A percentile compares a stretch with the other conserved stretches of the same genome.
phyloP scores from a whole-genome alignment of 2,797 vertebrate species.

The Tarsius wallacei region DNA sequence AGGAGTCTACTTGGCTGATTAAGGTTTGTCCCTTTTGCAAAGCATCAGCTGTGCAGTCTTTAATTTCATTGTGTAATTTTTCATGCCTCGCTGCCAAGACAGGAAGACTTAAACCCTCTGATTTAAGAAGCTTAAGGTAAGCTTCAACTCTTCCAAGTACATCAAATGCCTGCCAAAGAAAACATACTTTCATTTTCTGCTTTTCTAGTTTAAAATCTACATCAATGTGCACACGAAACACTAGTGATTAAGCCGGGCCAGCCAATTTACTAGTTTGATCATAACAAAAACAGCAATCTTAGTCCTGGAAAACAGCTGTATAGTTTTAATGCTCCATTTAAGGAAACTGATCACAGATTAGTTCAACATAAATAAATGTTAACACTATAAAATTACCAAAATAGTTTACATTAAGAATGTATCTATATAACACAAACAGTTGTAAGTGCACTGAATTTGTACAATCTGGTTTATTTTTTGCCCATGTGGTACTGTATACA shows the following conservation, averaged over 20 bases:
- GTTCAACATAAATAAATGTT: conserved; percentile 25
- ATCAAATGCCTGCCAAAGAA: conserved; percentile 91
- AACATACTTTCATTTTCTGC: conserved; percentile 80
- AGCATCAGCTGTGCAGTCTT: conserved; percentile 88
- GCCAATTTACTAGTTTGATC: conserved; percentile 68
- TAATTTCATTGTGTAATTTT: conserved; percentile 90
- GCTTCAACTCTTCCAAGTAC: conserved; percentile 91
- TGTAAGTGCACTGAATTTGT: neutral
- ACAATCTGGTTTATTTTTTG: conserved; percentile 19
- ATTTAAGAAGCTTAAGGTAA: conserved; percentile 90
- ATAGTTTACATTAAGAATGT: conserved; percentile 27
- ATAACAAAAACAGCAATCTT: conserved; percentile 3
- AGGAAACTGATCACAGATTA: conserved; percentile 36
- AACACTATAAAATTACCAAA: conserved; percentile 45
- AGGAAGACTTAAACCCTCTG: conserved; percentile 88
- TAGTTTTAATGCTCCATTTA: conserved; percentile 5
- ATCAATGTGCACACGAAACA: conserved; percentile 38
- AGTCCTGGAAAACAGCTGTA: conserved; percentile 64
- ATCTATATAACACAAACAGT: neutral
- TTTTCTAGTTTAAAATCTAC: conserved; percentile 76
- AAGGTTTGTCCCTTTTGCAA: conserved; percentile 92
- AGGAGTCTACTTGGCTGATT: conserved; percentile 89
- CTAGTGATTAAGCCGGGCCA: conserved; percentile 60
- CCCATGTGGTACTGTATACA: neutral
- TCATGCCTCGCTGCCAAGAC: conserved; percentile 89